A percentile compares a stretch with the other conserved stretches of the same genome.
Evolutionary conservation across 2,797 vertebrate species (phyloP).

Genomic region (Lepus oiostolus): DNA sequence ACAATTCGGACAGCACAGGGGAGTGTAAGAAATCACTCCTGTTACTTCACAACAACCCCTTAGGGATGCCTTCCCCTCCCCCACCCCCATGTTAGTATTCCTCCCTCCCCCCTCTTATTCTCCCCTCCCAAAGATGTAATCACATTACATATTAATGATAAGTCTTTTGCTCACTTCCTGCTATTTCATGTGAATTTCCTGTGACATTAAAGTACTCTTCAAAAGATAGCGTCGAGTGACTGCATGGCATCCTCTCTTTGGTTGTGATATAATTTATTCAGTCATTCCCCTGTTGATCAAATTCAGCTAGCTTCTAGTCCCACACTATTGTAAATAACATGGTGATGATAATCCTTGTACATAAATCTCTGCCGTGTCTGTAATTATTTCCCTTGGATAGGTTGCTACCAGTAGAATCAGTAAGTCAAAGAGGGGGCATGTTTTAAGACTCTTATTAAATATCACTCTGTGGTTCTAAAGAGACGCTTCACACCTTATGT

Average conservation of each 20-base stretch:
- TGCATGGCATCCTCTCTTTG: neutral
- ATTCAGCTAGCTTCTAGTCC: conserved; percentile 68
- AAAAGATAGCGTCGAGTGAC: neutral
- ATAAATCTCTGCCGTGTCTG: conserved; percentile 60
- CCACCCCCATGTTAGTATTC: no score
- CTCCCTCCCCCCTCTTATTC: no score
- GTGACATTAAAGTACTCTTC: neutral
- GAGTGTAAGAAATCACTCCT: neutral
- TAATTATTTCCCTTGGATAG: conserved; percentile 73
- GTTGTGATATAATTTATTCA: conserved; percentile 55
- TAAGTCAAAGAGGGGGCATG: conserved; percentile 56
- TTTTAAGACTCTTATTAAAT: conserved; percentile 53
- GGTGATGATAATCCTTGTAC: conserved; percentile 63
- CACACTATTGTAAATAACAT: conserved; percentile 74
- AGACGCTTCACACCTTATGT: neutral
- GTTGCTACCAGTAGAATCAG: conserved; percentile 54
- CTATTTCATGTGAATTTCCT: conserved; percentile 10
- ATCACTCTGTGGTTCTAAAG: conserved; percentile 44
- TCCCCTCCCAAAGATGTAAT: neutral
- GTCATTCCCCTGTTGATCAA: conserved; percentile 61
- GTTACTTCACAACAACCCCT: neutral
- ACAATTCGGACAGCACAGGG: conserved; percentile 22
- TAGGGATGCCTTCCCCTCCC: neutral
- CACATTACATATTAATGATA: conserved; percentile 14
- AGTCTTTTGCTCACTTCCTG: neutral